Base-by-base conservation (phyloP, 2,888 invertebrate species). In the Megaustenia siamemsis region DNA sequence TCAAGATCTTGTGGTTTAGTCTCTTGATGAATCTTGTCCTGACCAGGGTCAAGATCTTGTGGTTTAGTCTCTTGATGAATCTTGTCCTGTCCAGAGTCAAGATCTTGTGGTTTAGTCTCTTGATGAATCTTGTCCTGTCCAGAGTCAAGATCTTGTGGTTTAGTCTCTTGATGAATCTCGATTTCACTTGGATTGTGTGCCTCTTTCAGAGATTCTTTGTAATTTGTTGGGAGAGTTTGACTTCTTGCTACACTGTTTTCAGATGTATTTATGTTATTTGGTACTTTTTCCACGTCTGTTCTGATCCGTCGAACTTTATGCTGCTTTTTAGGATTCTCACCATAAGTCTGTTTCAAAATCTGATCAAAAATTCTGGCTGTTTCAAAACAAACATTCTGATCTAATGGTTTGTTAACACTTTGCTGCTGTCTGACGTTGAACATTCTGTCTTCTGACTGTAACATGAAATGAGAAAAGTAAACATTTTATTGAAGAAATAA, bases 281-380 rank as follows among this genome's bases (percentile, higher is more conserved):
- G 24, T 5, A 68, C n/a, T 40, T 45, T 45, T n/a, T 40, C 38
- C 53, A 49, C 43, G 63, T 32, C 83, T 49, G 85, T 83, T 66
- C 38, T 80, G 71, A 35, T 76, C 3, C 83, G 83, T 5, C 68
- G 38, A n/a, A 69, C 77, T 18, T 53, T 73, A 24, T 38, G 40
- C 35, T 24, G 56, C 32, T 40, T 53, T 35, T n/a, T 60, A n/a
- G 40, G 24, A 35, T 71, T 73, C 18, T 73, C 49, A 45, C 87
- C 85, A 53, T 89, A 69, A 45, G 88, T 89, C 49, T 86, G 82
- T 78, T 89, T 87, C n/a, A 92, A 86, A 85, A 91, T 89, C 80
- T 91, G 89, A 35, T 91, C 91, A 28, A 92, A 80, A 45, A 92
- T 91, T 60, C 86, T 88, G 10, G 88, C 88, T 45, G 90, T 88